These are phyloP conservation scores for Andrena trimmerana DNA, from an alignment of 2,888 invertebrate genomes.

Conservation along the genomic window DNA sequence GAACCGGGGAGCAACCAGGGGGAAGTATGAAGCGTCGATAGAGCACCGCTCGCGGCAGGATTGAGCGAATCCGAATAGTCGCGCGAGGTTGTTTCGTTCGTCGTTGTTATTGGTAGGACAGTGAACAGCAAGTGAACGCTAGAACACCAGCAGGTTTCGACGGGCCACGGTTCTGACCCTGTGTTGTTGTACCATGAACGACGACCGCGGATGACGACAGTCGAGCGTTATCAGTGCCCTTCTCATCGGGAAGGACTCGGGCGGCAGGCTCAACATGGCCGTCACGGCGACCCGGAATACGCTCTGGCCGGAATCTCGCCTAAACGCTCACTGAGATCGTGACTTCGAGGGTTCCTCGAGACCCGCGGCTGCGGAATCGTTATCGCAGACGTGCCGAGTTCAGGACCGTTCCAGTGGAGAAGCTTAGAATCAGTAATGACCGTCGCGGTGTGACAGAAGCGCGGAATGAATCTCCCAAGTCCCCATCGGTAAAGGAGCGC, in stretches of 20 bases:
- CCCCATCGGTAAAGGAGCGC: slow-evolving; percentile 3
- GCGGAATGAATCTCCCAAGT: slow-evolving; percentile 23
- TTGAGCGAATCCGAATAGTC: too few relatives aligned
- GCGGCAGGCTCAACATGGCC: slow-evolving; percentile 35
- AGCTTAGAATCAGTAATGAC: background rate
- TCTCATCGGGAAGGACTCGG: background rate
- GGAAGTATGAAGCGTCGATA: too few relatives aligned
- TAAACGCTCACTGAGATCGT: background rate
- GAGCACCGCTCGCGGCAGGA: too few relatives aligned
- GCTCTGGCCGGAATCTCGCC: background rate
- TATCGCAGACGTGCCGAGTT: background rate
- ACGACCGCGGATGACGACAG: background rate
- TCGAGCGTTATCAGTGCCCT: slow-evolving; percentile 9
- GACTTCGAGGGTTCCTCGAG: background rate
- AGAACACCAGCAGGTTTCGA: background rate
- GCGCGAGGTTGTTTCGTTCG: background rate
- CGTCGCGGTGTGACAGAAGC: background rate
- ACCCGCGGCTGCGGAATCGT: too few relatives aligned
- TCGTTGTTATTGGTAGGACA: background rate
- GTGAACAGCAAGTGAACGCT: slow-evolving; percentile 26
- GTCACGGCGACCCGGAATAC: slow-evolving; percentile 17
- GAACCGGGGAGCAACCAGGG: background rate
- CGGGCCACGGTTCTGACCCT: slow-evolving; percentile 1
- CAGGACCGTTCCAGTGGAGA: background rate
- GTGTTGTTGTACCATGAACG: slow-evolving; percentile 4